Base-by-base conservation (phyloP, 2,113 vertebrate genomes). In the Speoplatyrhinus poulsoni region DNA sequence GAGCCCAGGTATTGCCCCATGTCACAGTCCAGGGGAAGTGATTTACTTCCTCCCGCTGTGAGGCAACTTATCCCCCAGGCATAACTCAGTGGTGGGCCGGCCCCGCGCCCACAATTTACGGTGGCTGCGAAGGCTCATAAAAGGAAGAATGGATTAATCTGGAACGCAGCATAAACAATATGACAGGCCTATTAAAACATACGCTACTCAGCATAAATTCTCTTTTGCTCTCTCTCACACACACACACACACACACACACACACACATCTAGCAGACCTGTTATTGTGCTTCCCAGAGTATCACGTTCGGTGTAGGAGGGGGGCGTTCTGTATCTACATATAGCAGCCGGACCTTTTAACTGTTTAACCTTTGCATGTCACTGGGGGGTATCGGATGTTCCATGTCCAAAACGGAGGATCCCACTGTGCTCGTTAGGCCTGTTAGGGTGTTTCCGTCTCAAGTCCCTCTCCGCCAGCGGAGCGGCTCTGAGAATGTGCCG, bases 91-190 rank as follows among this genome's bases (percentile, higher is more conserved):
- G 77, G 86, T 81, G 82, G 87, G 84, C 87, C 32, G 79, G 82
- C 84, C 83, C 83, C 70, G 60, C 85, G 76, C 83, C 75, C 10
- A 76, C 90, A 90, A 92, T 92, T 92, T 92, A 92, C 89, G 75
- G 87, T 86, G 90, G 90, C 89, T 90, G 88, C 88, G 84, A 84
- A 87, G 89, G 89, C 90, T 88, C 88, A 90, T 92, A 92, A 92
- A 26, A 92, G 88, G 84, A 88, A 92, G 90, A 91, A 92, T 91
- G 90, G 88, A 92, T 92, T 92, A 91, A 91, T 92, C 88, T 87
- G 82, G 88, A 90, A 92, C 89, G 91, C 82, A 85, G 88, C 89
- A 92, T 92, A 92, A 92, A 92, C 89, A 92, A 92, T 92, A 91
- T 79, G 83, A 90, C 90, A 92, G 90, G 73, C 89, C 86, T 88